Evolutionary conservation across 2,888 invertebrate species (phyloP).

Genomic region (Mongoloraphidia duomilia): DNA sequence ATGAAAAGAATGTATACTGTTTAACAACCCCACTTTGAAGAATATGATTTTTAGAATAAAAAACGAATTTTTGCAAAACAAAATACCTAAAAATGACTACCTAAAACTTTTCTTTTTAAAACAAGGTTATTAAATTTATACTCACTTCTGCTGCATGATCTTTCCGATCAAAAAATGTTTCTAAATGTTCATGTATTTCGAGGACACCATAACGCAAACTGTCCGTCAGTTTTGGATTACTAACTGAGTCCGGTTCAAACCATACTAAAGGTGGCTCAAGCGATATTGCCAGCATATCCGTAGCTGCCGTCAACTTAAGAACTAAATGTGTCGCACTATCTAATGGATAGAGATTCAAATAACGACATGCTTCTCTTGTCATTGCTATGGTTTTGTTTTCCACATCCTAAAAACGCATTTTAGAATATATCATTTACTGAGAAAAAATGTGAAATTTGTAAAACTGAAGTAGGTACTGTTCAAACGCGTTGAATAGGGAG

Average conservation of each 20-base stretch:
- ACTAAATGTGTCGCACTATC: constrained; percentile 37
- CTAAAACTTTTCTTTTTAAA: too few relatives aligned
- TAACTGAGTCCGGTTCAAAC: constrained; percentile 59
- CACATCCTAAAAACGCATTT: constrained; percentile 46
- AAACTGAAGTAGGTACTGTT: too few relatives aligned
- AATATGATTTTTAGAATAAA: too few relatives aligned
- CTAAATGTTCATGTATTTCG: constrained; percentile 89
- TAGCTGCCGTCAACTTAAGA: constrained; percentile 39
- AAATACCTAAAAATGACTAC: too few relatives aligned
- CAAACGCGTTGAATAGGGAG: too few relatives aligned
- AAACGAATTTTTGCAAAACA: too few relatives aligned
- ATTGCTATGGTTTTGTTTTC: constrained; percentile 60
- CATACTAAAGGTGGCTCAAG: constrained; percentile 82
- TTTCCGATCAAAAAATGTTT: constrained; percentile 84
- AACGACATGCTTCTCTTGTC: constrained; percentile 59
- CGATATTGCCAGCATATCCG: constrained; percentile 43
- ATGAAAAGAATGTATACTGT: constrained; percentile 9
- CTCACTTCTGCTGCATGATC: constrained; percentile 73
- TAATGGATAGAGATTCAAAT: constrained; percentile 35
- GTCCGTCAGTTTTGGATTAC: constrained; percentile 62
- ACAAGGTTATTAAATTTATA: background rate
- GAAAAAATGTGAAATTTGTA: background rate
- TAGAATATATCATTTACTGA: background rate
- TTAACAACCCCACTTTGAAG: too few relatives aligned
- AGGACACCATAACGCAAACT: constrained; percentile 75